Percentiles rank a stretch among this genome's conserved stretches.
These are phyloP conservation scores for Nephrocerus scutellatus DNA, from an alignment of 2,888 invertebrate species.

Conservation along the genomic window DNA sequence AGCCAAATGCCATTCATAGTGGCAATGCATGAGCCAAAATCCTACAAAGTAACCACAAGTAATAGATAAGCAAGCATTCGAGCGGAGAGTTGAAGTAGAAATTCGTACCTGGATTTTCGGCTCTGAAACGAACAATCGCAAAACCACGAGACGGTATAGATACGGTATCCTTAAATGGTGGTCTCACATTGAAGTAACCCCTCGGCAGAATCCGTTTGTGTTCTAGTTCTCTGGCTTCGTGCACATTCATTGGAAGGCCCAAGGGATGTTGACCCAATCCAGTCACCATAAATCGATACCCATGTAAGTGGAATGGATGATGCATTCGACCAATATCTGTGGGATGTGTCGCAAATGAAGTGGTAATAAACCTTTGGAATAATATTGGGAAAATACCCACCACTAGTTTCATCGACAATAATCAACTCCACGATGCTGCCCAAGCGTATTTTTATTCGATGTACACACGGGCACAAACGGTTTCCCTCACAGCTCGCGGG, in stretches of 20 bases:
- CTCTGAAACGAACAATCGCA: slow-evolving; percentile 34
- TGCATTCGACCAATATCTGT: slow-evolving; percentile 33
- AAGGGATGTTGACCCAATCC: slow-evolving; percentile 29
- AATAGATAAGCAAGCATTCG: neutral
- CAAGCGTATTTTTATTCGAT: slow-evolving; percentile 30
- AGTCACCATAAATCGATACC: slow-evolving; percentile 40
- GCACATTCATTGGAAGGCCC: slow-evolving; percentile 25
- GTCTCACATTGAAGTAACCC: slow-evolving; percentile 22
- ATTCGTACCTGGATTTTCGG: slow-evolving; percentile 34
- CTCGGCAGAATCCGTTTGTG: slow-evolving; percentile 20
- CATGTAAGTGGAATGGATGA: slow-evolving; percentile 46
- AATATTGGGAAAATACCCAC: slow-evolving; percentile 25
- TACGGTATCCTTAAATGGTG: slow-evolving; percentile 39
- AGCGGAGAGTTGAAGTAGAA: too few relatives aligned
- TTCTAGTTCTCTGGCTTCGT: slow-evolving; percentile 29
- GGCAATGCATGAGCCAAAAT: slow-evolving; percentile 37
- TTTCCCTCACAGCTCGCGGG: slow-evolving; percentile 24
- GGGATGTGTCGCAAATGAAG: too few relatives aligned
- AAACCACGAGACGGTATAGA: slow-evolving; percentile 38
- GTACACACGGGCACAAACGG: slow-evolving; percentile 29
- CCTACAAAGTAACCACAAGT: slow-evolving; percentile 23
- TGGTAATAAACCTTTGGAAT: too few relatives aligned
- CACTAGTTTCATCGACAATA: slow-evolving; percentile 35
- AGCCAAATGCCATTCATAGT: slow-evolving; percentile 36
- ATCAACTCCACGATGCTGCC: slow-evolving; percentile 37